Percentiles rank a stretch among this genome's conserved stretches.
Evolutionary conservation across 2,888 invertebrate genomes (phyloP).

Genomic region (Fragum whitleyi): DNA sequence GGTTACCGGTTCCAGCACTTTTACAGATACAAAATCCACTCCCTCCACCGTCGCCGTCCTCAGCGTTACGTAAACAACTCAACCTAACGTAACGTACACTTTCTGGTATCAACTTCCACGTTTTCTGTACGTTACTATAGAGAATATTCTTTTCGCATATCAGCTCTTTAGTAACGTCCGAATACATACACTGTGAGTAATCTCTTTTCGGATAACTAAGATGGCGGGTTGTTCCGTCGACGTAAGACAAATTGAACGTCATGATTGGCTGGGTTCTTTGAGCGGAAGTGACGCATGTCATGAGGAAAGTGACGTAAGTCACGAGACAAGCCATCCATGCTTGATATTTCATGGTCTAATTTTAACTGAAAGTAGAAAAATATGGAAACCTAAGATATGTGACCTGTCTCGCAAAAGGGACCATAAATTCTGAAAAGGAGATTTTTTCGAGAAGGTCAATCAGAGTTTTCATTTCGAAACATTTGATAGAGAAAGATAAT

Average conservation of each 20-base stretch:
- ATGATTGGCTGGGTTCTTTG: background rate
- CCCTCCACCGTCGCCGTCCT: slow-evolving; percentile 1
- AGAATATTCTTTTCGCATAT: slow-evolving; percentile 42
- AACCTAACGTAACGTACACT: slow-evolving; percentile 46
- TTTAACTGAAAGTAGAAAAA: background rate
- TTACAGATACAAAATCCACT: slow-evolving; percentile 33
- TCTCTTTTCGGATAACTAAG: slow-evolving; percentile 25
- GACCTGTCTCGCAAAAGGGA: too few relatives aligned
- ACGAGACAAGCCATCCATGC: background rate
- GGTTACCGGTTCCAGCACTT: slow-evolving; percentile 1
- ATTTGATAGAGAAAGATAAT: too few relatives aligned
- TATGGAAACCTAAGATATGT: too few relatives aligned
- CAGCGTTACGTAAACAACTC: slow-evolving; percentile 35
- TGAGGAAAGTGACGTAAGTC: slow-evolving; percentile 7
- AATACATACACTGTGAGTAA: slow-evolving; percentile 45
- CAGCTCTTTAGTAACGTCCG: slow-evolving; percentile 3
- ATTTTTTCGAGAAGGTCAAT: too few relatives aligned
- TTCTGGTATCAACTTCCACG: slow-evolving; percentile 40
- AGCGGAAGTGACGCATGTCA: slow-evolving; percentile 8
- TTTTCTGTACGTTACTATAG: slow-evolving; percentile 34
- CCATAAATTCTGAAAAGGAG: too few relatives aligned
- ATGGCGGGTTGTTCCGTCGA: slow-evolving; percentile 25
- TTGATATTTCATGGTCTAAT: background rate
- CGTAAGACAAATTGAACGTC: slow-evolving; percentile 36
- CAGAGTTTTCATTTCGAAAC: too few relatives aligned